Evolutionary conservation across 2,797 vertebrate species (phyloP).

Genomic region (Rallus crepitans): DNA sequence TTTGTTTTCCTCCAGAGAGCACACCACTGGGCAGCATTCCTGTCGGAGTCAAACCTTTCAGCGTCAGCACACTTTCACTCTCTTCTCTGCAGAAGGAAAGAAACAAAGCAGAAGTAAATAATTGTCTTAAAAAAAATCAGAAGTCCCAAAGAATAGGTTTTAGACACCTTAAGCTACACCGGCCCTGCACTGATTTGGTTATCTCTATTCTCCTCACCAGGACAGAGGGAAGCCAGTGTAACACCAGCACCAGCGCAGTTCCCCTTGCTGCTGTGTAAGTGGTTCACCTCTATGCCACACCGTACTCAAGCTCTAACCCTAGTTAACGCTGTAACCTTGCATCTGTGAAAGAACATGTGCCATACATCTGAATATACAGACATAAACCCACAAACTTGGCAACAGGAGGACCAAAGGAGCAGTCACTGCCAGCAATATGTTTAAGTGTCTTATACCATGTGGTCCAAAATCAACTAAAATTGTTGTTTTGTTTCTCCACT

Average conservation of each 20-base stretch:
- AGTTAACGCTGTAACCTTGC: not conserved
- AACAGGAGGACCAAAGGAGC: not conserved
- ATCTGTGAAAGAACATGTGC: not conserved
- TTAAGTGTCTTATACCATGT: not conserved
- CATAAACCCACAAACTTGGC: not conserved
- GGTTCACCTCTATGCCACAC: not conserved
- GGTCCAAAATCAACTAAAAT: not conserved
- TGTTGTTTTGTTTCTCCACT: not conserved
- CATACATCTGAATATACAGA: not conserved
- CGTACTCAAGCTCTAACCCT: not conserved
- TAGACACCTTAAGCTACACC: not conserved
- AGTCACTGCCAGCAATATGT: not conserved
- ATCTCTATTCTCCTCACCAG: not conserved
- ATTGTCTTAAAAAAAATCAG: not conserved
- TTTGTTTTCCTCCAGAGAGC: conserved; percentile 96
- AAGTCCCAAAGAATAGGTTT: not conserved
- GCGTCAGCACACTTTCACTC: conserved; percentile 97
- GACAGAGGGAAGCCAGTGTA: not conserved
- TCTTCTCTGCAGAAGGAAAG: conserved; percentile 87
- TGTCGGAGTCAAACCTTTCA: conserved; percentile 97
- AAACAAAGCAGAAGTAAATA: not conserved
- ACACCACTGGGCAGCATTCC: conserved; percentile 98
- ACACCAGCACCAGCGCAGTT: not conserved
- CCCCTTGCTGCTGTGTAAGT: not conserved
- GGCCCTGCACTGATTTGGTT: not conserved